Conservation (phyloP, 2,113 vertebrate species). For the Brachyistius frenatus region DNA sequence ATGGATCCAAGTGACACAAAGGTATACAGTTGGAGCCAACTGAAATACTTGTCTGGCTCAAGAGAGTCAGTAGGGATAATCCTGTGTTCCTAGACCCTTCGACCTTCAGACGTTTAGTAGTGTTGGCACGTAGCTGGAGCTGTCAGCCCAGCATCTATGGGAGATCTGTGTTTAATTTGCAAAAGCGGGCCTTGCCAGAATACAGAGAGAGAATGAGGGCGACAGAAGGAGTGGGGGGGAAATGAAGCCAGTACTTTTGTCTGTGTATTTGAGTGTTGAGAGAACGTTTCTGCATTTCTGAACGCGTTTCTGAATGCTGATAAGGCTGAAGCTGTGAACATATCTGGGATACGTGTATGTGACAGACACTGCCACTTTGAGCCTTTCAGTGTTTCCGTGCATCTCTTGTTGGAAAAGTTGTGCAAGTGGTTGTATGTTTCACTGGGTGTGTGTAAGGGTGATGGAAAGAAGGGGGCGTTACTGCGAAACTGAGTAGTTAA, state of each 20-base stretch:
- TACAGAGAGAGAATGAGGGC: slow-evolving; percentile 55
- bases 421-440: slow-evolving; percentile 45
- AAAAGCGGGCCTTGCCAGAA: slow-evolving; percentile 73
- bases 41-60: slow-evolving; percentile 67
- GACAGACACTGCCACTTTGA: slow-evolving; percentile 32
- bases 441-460: slow-evolving; percentile 21
- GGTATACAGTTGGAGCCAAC: slow-evolving; percentile 61
- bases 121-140: slow-evolving; percentile 80
- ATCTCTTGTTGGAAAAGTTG: slow-evolving; percentile 45
- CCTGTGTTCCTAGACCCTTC: slow-evolving; percentile 73
- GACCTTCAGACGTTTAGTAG: slow-evolving; percentile 78
- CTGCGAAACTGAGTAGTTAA: slow-evolving; percentile 60
- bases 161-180: slow-evolving; percentile 84
- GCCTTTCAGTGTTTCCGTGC: slow-evolving; percentile 3
- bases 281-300: slow-evolving; percentile 40
- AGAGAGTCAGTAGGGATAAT: slow-evolving; percentile 73
- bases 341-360: slow-evolving; percentile 28
- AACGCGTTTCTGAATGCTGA: slow-evolving; percentile 53
- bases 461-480: background rate
- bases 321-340: slow-evolving; percentile 26
- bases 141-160: slow-evolving; percentile 79
- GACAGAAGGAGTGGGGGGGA: slow-evolving; percentile 36
- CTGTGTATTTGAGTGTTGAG: slow-evolving; percentile 36
- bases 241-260: slow-evolving; percentile 62
- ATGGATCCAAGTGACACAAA: slow-evolving; percentile 67